A percentile compares a stretch with the other conserved stretches of the same genome.
These are phyloP conservation scores for Marmota monax DNA, from an alignment of 2,113 vertebrate species.

Conservation along the genomic window DNA sequence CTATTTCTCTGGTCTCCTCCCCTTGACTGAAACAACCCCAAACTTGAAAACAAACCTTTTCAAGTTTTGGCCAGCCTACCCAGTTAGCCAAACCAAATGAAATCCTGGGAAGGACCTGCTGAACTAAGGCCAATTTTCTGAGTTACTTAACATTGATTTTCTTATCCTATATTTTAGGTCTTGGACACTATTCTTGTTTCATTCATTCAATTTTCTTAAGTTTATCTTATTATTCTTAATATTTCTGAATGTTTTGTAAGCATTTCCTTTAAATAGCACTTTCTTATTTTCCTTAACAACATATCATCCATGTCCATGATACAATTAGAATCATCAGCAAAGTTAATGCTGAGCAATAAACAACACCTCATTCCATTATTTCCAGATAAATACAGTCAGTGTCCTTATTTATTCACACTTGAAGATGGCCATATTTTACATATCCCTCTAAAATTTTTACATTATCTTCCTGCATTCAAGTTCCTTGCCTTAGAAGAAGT, in stretches of 20 bases:
- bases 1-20: not conserved
- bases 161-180: not conserved
- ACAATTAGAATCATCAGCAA: not conserved
- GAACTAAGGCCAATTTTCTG: not conserved
- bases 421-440: not conserved
- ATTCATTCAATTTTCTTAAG: not conserved
- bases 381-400: not conserved
- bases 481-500: not conserved
- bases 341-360: not conserved
- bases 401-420: not conserved
- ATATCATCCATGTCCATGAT: not conserved
- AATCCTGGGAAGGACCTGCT: rapidly evolving
- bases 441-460: not conserved
- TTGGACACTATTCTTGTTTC: not conserved
- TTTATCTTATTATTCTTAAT: slow-evolving; percentile 14
- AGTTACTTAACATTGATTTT: not conserved
- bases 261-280: not conserved
- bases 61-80: not conserved
- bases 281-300: not conserved
- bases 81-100: not conserved
- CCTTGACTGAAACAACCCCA: not conserved
- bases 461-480: not conserved
- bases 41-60: not conserved
- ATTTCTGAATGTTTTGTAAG: not conserved
- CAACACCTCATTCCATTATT: not conserved